Percentiles rank a stretch among this genome's conserved stretches.
phyloP scores from a whole-genome alignment of 1,140 invertebrate species.

The Ips nitidus region DNA sequence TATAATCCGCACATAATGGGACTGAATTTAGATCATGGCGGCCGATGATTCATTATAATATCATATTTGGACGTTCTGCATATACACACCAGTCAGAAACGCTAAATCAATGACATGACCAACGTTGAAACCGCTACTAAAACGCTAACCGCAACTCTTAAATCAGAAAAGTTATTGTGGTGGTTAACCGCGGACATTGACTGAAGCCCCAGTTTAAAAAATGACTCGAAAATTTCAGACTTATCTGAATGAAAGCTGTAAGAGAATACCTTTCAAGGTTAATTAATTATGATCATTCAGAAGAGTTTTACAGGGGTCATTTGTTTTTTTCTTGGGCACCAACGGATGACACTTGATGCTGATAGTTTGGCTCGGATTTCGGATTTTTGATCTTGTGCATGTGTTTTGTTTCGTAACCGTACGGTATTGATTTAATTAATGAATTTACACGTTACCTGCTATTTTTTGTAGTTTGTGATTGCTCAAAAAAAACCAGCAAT shows the following conservation, averaged over 20 bases:
- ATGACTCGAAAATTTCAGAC: conserved; percentile 33
- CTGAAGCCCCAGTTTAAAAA: conserved; percentile 35
- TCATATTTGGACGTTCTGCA: not conserved
- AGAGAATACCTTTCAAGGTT: conserved; percentile 33
- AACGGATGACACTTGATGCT: conserved; percentile 21
- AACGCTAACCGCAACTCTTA: not conserved
- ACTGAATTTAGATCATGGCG: not conserved
- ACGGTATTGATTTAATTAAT: not conserved
- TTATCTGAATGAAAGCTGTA: conserved; percentile 35
- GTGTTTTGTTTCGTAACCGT: not conserved
- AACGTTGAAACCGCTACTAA: not conserved
- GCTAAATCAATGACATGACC: not conserved
- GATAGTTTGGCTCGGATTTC: conserved; percentile 15
- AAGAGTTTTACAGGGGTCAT: conserved; percentile 21
- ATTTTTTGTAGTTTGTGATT: no score
- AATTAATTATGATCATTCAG: conserved; percentile 35
- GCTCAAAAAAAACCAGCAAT: no score
- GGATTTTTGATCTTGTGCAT: not conserved
- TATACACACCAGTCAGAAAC: not conserved
- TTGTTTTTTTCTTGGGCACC: conserved; percentile 26
- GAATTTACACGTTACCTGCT: no score
- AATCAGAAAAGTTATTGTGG: conserved; percentile 13
- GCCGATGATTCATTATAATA: not conserved
- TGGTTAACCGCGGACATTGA: conserved; percentile 29
- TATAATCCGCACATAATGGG: not conserved